A percentile compares a stretch with the other conserved stretches of the same genome.
phyloP scores from a whole-genome alignment of 2,113 vertebrate genomes.

The pig (Sus scrofa) region T2T-Sscrofa CM000817.6:140338001-140338500 shows the following conservation, averaged over 20 bases:
- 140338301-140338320: background rate
- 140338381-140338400: background rate
- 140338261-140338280: background rate
- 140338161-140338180: constrained; percentile 37
- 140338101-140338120: background rate
- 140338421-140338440: background rate
- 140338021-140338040: background rate
- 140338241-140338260: background rate
- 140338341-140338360: background rate
- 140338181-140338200: background rate
- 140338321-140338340: background rate
- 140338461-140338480: background rate
- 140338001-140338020: background rate
- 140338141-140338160: background rate
- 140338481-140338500: background rate
- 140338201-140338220: constrained; percentile 32
- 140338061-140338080: background rate
- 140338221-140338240: background rate
- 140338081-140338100: background rate
- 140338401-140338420: background rate
- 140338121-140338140: background rate
- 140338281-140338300: background rate
- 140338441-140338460: background rate
- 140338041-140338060: background rate
- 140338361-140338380: background rate